Percentiles rank a stretch among this genome's conserved stretches.
Evolutionary conservation across 2,113 vertebrate species (phyloP).

Genomic region (Zosterops lateralis): DNA sequence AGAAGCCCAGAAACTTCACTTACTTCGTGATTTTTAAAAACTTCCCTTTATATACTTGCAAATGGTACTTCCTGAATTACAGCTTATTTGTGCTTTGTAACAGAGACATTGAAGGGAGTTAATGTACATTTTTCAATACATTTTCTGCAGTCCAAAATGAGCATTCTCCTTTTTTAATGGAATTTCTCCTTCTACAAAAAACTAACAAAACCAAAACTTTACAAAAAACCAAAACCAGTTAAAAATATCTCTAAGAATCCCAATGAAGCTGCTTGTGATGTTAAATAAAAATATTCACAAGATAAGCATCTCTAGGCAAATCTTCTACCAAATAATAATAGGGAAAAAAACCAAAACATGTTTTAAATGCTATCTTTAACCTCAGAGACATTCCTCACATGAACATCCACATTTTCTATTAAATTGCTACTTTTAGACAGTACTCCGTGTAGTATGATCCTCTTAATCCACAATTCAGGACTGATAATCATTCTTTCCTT

Average conservation of each 20-base stretch:
- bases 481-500: constrained; percentile 41
- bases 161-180: not conserved
- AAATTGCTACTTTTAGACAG: constrained; percentile 35
- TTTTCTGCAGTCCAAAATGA: not conserved
- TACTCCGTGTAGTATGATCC: constrained; percentile 19
- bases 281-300: not conserved
- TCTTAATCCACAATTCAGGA: constrained; percentile 46
- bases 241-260: not conserved
- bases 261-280: not conserved
- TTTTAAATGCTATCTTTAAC: constrained; percentile 27
- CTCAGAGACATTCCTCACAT: not conserved
- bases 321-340: not conserved
- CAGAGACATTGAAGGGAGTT: not conserved
- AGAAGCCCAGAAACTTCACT: not conserved
- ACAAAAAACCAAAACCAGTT: not conserved
- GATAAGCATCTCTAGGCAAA: constrained; percentile 15
- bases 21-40: not conserved
- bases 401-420: constrained; percentile 21
- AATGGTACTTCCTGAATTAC: not conserved
- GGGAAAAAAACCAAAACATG: not conserved
- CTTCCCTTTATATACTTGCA: not conserved
- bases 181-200: not conserved
- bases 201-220: not conserved
- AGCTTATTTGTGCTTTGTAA: not conserved
- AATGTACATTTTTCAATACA: not conserved